These are phyloP conservation scores for Gambusia holbrooki DNA, from an alignment of 2,113 vertebrate genomes.

Conservation along the genomic window DNA sequence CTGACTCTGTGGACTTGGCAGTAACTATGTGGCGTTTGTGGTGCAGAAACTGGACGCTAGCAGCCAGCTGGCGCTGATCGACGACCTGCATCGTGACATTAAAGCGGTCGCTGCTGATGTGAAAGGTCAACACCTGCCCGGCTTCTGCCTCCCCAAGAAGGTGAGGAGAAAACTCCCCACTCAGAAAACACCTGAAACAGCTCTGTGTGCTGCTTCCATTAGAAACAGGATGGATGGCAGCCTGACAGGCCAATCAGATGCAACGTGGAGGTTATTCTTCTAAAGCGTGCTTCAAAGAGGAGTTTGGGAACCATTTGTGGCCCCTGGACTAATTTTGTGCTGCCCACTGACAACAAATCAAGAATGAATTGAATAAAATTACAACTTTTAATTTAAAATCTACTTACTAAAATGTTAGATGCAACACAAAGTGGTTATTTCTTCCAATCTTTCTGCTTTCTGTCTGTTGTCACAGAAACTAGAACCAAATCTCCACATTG, in stretches of 20 bases:
- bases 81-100: conserved; percentile 95
- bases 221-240: neutral
- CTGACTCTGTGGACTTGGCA: neutral
- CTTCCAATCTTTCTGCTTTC: neutral
- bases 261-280: neutral
- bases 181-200: no score
- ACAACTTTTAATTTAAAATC: no score
- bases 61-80: conserved; percentile 94
- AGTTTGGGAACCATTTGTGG: no score
- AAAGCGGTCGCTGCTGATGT: conserved; percentile 87
- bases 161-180: conserved; percentile 68
- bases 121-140: conserved; percentile 91
- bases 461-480: no score
- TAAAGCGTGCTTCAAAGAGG: neutral
- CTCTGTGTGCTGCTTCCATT: neutral
- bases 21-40: neutral
- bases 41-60: conserved; percentile 92
- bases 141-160: conserved; percentile 98
- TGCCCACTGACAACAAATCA: no score
- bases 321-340: no score
- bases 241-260: neutral
- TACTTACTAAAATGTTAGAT: no score
- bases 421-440: no score
- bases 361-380: no score
- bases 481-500: no score